These are phyloP conservation scores for Edolisoma coerulescens DNA, from an alignment of 2,113 vertebrate genomes.

Conservation along the genomic window DNA sequence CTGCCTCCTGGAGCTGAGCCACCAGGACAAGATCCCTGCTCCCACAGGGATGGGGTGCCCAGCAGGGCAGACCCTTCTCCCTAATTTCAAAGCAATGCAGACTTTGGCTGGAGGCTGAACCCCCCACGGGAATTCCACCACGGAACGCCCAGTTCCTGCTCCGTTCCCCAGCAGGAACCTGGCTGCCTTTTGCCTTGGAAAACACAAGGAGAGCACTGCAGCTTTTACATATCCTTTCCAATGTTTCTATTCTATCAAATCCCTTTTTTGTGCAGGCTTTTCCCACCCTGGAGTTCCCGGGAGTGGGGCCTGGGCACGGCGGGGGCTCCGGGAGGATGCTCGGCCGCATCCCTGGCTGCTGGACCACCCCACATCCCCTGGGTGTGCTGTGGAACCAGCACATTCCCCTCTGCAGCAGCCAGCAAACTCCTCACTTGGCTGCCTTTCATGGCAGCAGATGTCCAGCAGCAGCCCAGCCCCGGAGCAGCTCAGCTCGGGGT, in stretches of 20 bases:
- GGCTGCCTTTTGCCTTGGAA: background rate
- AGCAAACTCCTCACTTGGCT: background rate
- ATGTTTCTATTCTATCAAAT: too few species aligned
- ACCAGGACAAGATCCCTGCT: background rate
- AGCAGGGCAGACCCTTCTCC: background rate
- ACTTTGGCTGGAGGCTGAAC: background rate
- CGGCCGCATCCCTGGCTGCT: fast-evolving
- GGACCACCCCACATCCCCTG: fast-evolving
- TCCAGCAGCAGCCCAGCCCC: background rate
- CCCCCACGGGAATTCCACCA: background rate
- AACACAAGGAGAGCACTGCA: background rate
- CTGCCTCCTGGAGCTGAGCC: background rate
- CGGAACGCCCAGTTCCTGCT: fast-evolving
- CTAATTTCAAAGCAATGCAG: background rate
- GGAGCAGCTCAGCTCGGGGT: background rate
- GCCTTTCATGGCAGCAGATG: background rate
- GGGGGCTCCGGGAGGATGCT: too few species aligned
- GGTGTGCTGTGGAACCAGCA: too few species aligned
- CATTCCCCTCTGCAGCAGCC: fast-evolving
- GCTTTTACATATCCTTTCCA: background rate
- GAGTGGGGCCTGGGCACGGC: fast-evolving
- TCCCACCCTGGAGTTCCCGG: background rate
- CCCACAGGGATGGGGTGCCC: too few species aligned
- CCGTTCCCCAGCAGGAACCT: fast-evolving
- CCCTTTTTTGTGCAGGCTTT: background rate